Percentiles rank a stretch among this genome's conserved stretches.
phyloP scores from a whole-genome alignment of 2,888 invertebrate genomes.

The Adelognathus sp. region DNA sequence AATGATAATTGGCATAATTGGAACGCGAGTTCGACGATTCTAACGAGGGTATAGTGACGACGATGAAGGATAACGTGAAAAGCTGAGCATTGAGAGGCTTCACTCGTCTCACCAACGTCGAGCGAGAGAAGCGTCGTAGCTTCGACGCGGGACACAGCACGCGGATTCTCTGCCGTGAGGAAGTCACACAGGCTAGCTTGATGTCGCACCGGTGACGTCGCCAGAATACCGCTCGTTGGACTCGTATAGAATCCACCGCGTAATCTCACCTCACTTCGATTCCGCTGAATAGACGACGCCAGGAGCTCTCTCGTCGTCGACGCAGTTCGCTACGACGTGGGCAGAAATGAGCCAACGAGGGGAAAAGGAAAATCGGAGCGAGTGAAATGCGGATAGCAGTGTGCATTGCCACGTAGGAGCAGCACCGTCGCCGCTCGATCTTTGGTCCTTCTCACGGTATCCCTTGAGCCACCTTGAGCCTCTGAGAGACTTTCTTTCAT shows the following conservation, averaged over 20 bases:
- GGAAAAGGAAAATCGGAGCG: slow-evolving; percentile 31
- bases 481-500: slow-evolving; percentile 13
- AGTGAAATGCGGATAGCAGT: slow-evolving; percentile 45
- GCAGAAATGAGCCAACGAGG: background rate
- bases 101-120: slow-evolving; percentile 48
- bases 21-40: slow-evolving; percentile 48
- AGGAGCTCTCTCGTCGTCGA: slow-evolving; percentile 45
- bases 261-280: slow-evolving; percentile 60
- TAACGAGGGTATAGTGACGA: slow-evolving; percentile 50
- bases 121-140: slow-evolving; percentile 20
- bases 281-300: slow-evolving; percentile 59
- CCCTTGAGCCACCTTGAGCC: slow-evolving; percentile 12
- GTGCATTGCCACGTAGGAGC: background rate
- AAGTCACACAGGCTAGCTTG: slow-evolving; percentile 17
- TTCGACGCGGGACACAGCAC: background rate
- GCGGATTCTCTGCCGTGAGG: slow-evolving; percentile 29
- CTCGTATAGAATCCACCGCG: slow-evolving; percentile 33
- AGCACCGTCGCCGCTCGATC: slow-evolving; percentile 2
- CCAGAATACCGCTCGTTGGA: slow-evolving; percentile 15
- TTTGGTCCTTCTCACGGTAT: slow-evolving; percentile 20
- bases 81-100: background rate
- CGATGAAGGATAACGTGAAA: background rate
- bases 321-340: slow-evolving; percentile 37
- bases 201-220: slow-evolving; percentile 16
- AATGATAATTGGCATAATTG: slow-evolving; percentile 55